Evolutionary conservation across 1,140 invertebrate genomes (phyloP), one percentile per base, ranked within the genome.

Genomic region (Lepidurus packardi): DNA sequence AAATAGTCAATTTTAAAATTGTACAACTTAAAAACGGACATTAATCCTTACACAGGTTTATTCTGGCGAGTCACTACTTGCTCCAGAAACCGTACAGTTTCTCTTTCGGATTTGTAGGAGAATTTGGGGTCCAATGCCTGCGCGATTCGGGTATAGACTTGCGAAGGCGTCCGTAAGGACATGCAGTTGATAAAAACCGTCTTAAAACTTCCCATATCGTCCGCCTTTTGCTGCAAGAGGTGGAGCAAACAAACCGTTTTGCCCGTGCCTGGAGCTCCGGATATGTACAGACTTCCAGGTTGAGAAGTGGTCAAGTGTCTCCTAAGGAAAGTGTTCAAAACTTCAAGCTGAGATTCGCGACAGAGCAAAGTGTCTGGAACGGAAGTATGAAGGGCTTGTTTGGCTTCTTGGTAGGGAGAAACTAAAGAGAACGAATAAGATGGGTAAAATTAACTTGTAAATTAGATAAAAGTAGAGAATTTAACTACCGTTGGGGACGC

Each of bases 201-300:
- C 8, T 82, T 79, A 73, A 84, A 83, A 25, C 73, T 74, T 73
- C 75, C 80, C 21, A 21, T 13, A 21, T 80, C 81, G 74, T 80
- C 75, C 24, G 81, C 53, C 4, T 82, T 75, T 44, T 88, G 84
- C 9, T 90, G 84, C 75, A 96, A 85, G 24, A 96, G 89, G 74
- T 92, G 88, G 6, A 90, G 90, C 21, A 98, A 85, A 80, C 91
- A 91, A 1, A 95, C 95, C 0, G 96, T 98, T 88, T 98, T 98
- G 1, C 97, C 97, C 21, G 97, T 99, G 13, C 97, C 97, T 3
- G 96, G 97, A 43, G 95, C 93, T 10, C 97, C 97, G 75, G 95
- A 97, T 43, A 99, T 90, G 84, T 98, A 99, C 13, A 98, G 83
- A 43, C 93, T 94, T 11, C 91, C 92, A 0, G 95, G 92, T 53